These are phyloP conservation scores for Ferdinandea cuprea DNA, from an alignment of 2,888 invertebrate species.

Conservation along the genomic window DNA sequence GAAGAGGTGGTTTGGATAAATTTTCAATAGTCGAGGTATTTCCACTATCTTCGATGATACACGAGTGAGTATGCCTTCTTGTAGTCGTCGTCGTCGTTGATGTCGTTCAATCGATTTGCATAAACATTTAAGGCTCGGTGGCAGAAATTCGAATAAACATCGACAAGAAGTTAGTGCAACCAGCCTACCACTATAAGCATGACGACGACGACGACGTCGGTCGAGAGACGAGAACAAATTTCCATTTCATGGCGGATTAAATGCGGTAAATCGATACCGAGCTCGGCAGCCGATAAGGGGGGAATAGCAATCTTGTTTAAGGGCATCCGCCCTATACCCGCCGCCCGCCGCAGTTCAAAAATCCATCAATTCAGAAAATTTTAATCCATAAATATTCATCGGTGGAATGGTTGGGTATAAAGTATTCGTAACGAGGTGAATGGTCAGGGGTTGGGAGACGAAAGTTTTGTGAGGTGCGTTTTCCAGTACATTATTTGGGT, in stretches of 20 bases:
- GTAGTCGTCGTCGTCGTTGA: slow-evolving; percentile 14
- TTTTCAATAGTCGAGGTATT: slow-evolving; percentile 42
- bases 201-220: not conserved
- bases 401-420: slow-evolving; percentile 9
- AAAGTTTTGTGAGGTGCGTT: slow-evolving; percentile 18
- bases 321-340: not conserved
- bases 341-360: slow-evolving; percentile 45
- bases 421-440: not conserved
- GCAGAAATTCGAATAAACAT: slow-evolving; percentile 60
- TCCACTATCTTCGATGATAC: slow-evolving; percentile 53
- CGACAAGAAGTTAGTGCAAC: slow-evolving; percentile 42
- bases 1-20: slow-evolving; percentile 19
- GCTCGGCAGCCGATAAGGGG: slow-evolving; percentile 9
- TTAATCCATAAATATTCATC: slow-evolving; percentile 70
- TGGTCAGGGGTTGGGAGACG: not conserved
- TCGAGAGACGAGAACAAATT: slow-evolving; percentile 51
- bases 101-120: slow-evolving; percentile 66
- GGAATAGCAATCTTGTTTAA: slow-evolving; percentile 43
- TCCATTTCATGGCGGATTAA: slow-evolving; percentile 71
- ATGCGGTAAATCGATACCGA: slow-evolving; percentile 55
- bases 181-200: slow-evolving; percentile 25
- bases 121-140: slow-evolving; percentile 66
- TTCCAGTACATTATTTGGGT: slow-evolving; percentile 42
- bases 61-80: slow-evolving; percentile 42
- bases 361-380: slow-evolving; percentile 66